These are phyloP conservation scores for Heliconius cydno DNA, from an alignment of 2,888 invertebrate genomes.

Conservation along the genomic window DNA sequence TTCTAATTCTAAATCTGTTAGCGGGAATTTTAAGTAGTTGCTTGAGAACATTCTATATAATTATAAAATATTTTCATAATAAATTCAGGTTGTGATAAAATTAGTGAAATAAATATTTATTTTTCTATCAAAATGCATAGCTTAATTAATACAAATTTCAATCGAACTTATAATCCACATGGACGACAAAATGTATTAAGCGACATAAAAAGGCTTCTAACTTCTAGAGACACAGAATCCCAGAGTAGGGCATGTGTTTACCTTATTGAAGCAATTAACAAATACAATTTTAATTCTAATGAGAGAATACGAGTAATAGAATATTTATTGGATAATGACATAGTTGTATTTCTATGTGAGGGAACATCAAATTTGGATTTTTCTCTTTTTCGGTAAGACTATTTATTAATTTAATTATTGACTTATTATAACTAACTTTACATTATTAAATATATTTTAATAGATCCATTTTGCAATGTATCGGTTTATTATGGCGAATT, in stretches of 20 bases:
- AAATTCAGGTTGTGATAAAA: neutral
- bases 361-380: slow-evolving; percentile 76
- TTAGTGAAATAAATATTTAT: neutral
- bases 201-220: slow-evolving; percentile 72
- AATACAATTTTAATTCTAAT: slow-evolving; percentile 62
- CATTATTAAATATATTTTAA: too few relatives aligned
- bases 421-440: neutral
- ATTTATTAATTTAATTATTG: neutral
- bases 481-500: slow-evolving; percentile 67
- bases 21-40: neutral
- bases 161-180: slow-evolving; percentile 72
- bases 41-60: neutral
- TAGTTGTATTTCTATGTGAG: slow-evolving; percentile 75
- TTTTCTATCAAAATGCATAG: slow-evolving; percentile 58
- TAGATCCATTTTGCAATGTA: slow-evolving; percentile 63
- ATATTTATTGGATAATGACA: slow-evolving; percentile 74
- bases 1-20: neutral
- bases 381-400: slow-evolving; percentile 67
- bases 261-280: slow-evolving; percentile 68
- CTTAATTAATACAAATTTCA: slow-evolving; percentile 70
- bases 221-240: slow-evolving; percentile 68
- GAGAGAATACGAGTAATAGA: slow-evolving; percentile 66
- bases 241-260: slow-evolving; percentile 76
- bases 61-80: neutral
- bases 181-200: slow-evolving; percentile 70